Percentiles rank a stretch among this genome's conserved stretches.
Evolutionary conservation across 1,140 invertebrate genomes (phyloP).

Genomic region (Cydia amplana): DNA sequence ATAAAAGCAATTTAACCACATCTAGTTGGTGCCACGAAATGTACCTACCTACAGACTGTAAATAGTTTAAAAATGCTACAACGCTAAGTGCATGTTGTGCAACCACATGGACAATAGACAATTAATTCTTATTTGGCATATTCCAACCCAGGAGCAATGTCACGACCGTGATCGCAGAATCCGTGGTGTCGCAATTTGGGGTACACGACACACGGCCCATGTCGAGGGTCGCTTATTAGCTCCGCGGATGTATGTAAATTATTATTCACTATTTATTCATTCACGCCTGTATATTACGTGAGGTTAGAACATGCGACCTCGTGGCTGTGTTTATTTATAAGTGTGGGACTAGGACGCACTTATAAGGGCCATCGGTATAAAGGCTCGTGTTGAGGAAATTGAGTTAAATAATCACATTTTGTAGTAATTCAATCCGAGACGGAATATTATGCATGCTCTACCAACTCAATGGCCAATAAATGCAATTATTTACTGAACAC

Average conservation of each 20-base stretch:
- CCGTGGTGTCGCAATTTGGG: conserved; percentile 32
- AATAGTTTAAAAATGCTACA: too few species aligned
- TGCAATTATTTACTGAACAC: too few species aligned
- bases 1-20: too few species aligned
- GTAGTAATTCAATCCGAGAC: background rate
- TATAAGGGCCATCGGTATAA: background rate
- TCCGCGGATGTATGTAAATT: conserved; percentile 26
- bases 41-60: too few species aligned
- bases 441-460: too few species aligned
- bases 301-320: conserved; percentile 32
- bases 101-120: background rate
- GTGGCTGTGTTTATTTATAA: conserved; percentile 15
- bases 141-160: conserved; percentile 55
- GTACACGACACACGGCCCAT: conserved; percentile 58
- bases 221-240: conserved; percentile 50
- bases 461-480: too few species aligned
- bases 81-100: background rate
- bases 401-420: background rate
- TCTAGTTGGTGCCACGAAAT: too few species aligned
- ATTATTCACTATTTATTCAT: conserved; percentile 32
- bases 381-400: background rate
- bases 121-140: conserved; percentile 42
- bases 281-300: conserved; percentile 26
- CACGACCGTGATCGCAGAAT: conserved; percentile 57
- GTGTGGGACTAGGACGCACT: conserved; percentile 16